Base-by-base conservation (phyloP, 2,888 invertebrate genomes). In the Oscheius sp. region DNA sequence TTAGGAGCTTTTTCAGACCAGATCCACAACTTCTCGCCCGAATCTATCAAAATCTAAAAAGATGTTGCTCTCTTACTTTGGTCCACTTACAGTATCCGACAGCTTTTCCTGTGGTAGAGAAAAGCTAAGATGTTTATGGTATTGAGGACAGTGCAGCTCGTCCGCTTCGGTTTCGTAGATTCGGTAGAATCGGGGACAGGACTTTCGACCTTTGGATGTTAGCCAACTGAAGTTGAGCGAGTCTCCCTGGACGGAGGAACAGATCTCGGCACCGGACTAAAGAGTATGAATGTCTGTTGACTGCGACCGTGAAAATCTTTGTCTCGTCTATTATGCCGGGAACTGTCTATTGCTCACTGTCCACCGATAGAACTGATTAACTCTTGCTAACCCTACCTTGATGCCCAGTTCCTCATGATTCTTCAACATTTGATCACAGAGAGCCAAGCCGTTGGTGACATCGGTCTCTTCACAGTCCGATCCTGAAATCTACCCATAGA, bases 21-120 rank as follows among this genome's bases (percentile, higher is more conserved):
- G 10, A 87, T 51, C 87, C 87, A 87, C 42, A 86, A 74, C 7
- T 63, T 70, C 11, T 73, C 78, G 5, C 86, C 85, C 53, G 80
- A 80, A 62, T 86, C 84, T 32, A 87, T 78, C 13, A 87, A 76
- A 63, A 78, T 59, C 77, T 79, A 60, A 51, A 81, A 53, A 11
- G 13, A 9, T 21, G 1, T 32, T n/a, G n/a, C 2, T 5, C 7
- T n/a, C 29, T 10, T 21, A 21, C 21, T 21, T 21, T 21, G 21
- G 37, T 29, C 10, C 11, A 37, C 66, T 10, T 71, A 75, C 70
- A 13, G 70, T 75, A 51, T 74, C 74, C 4, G 70, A 37, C 37
- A 74, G 37, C 33, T 47, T 37, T 11, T 33, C 37, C 47, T 85
- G 85, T 0, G 73, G 72, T 53, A 83, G 79, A 32, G 84, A 77